phyloP scores from a whole-genome alignment of 2,797 vertebrate species.

The Labroides dimidiatus region DNA sequence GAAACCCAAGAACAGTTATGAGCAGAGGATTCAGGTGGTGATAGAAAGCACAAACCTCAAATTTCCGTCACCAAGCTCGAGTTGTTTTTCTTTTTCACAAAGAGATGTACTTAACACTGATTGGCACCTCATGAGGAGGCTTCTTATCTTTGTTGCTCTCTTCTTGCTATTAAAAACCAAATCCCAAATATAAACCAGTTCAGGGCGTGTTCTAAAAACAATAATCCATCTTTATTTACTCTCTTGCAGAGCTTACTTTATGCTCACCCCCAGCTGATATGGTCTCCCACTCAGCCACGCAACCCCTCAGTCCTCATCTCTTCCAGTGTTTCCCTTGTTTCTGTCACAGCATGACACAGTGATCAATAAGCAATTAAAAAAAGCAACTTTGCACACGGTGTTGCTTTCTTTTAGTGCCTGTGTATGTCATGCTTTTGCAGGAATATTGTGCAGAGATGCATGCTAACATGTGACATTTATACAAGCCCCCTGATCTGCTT shows the following conservation, averaged over 20 bases:
- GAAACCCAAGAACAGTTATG: slow-evolving; percentile 64
- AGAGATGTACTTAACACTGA: slow-evolving; percentile 26
- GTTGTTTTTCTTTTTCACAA: slow-evolving; percentile 51
- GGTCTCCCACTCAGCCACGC: slow-evolving; percentile 53
- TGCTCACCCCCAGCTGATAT: slow-evolving; percentile 36
- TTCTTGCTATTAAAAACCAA: slow-evolving; percentile 20
- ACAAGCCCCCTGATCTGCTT: slow-evolving; percentile 2
- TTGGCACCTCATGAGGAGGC: background rate
- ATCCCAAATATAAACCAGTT: slow-evolving; percentile 16
- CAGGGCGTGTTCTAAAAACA: background rate
- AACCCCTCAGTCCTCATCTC: slow-evolving; percentile 57
- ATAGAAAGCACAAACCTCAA: slow-evolving; percentile 70
- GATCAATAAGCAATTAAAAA: slow-evolving; percentile 82
- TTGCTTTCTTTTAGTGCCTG: slow-evolving; percentile 40
- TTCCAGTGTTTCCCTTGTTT: slow-evolving; percentile 64
- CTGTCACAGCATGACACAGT: slow-evolving; percentile 65
- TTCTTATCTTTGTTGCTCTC: background rate
- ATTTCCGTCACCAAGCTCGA: slow-evolving; percentile 56
- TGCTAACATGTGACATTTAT: background rate
- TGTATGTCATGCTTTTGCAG: slow-evolving; percentile 18
- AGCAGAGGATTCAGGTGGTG: slow-evolving; percentile 51
- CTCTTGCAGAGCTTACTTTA: slow-evolving; percentile 59
- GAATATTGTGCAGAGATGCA: slow-evolving; percentile 3
- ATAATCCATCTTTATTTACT: slow-evolving; percentile 53
- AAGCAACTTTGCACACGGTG: slow-evolving; percentile 44